These are phyloP conservation scores for Clarias macrocephalus DNA, from an alignment of 2,113 vertebrate genomes.

Conservation along the genomic window DNA sequence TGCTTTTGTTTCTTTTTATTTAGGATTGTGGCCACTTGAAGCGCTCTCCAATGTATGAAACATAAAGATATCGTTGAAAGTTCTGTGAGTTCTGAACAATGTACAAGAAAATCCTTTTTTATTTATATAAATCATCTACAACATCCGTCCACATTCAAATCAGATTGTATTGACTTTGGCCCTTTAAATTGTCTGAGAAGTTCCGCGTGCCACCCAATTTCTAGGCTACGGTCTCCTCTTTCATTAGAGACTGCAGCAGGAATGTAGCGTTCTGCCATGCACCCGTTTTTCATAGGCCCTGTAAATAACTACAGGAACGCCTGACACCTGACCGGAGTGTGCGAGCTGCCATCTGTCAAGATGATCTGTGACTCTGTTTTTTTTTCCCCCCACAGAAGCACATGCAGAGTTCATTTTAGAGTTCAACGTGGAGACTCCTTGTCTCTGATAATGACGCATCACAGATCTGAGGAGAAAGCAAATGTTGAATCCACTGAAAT, in stretches of 20 bases:
- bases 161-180: no score
- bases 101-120: no score
- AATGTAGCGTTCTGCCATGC: slow-evolving; percentile 54
- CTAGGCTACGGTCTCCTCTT: neutral
- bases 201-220: neutral
- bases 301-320: slow-evolving; percentile 43
- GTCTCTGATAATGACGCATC: neutral
- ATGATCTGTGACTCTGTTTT: slow-evolving; percentile 46
- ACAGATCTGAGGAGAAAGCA: neutral
- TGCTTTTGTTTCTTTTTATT: no score
- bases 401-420: neutral
- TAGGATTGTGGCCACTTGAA: no score
- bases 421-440: neutral
- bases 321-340: slow-evolving; percentile 44
- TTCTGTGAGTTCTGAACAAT: no score
- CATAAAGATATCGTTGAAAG: no score
- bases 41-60: no score
- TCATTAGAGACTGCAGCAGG: slow-evolving; percentile 53
- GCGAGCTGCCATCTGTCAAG: slow-evolving; percentile 40
- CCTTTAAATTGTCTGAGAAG: neutral
- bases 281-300: slow-evolving; percentile 44
- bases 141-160: neutral
- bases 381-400: neutral
- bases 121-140: neutral
- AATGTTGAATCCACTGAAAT: neutral